Percentiles rank a stretch among this genome's conserved stretches.
These are phyloP conservation scores for Albula glossodonta DNA, from an alignment of 2,113 vertebrate species.

Conservation along the genomic window DNA sequence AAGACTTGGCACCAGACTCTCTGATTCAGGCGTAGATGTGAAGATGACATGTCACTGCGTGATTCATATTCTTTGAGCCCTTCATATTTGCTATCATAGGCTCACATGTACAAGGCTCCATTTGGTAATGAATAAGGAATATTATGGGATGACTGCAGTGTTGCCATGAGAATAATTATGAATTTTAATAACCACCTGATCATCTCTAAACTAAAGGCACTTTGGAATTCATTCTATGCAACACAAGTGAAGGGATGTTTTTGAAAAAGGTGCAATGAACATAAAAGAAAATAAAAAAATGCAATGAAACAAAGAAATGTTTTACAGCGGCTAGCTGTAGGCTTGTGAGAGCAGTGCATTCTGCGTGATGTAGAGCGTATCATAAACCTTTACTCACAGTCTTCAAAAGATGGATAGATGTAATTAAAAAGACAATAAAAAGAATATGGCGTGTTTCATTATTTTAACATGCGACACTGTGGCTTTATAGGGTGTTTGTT, in stretches of 20 bases:
- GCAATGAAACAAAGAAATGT: constrained; percentile 35
- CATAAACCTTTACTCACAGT: constrained; percentile 33
- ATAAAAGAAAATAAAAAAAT: constrained; percentile 26
- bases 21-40: not conserved
- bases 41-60: not conserved
- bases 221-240: not conserved
- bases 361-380: constrained; percentile 37
- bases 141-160: not conserved
- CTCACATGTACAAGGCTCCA: not conserved
- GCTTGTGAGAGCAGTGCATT: constrained; percentile 27
- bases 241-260: not conserved
- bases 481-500: constrained; percentile 29
- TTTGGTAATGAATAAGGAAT: not conserved
- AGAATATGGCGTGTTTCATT: constrained; percentile 34
- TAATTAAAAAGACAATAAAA: constrained; percentile 46
- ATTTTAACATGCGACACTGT: constrained; percentile 21
- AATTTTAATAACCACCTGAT: not conserved
- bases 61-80: not conserved
- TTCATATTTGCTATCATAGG: not conserved
- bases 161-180: not conserved
- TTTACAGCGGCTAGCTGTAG: constrained; percentile 30
- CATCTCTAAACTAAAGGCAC: not conserved
- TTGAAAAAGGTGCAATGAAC: not conserved
- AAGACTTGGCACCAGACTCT: not conserved
- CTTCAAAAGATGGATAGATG: constrained; percentile 42